phyloP scores from a whole-genome alignment of 2,888 invertebrate genomes.

The Tromatobia lineatoria region DNA sequence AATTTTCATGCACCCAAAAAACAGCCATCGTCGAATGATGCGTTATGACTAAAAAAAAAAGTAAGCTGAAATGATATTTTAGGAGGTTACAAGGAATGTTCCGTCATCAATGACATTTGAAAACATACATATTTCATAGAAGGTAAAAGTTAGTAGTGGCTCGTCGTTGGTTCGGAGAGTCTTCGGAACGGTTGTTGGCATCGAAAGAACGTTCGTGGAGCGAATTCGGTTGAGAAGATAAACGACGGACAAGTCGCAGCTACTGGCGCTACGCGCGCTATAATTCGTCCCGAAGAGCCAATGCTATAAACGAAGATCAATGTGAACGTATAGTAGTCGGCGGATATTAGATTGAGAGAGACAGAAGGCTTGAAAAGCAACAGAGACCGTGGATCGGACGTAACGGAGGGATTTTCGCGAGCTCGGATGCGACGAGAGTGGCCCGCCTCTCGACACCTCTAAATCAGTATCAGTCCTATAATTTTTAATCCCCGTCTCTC shows the following conservation, averaged over 20 bases:
- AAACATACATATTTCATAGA: not conserved
- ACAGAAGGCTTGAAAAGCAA: conserved; percentile 1
- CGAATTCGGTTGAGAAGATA: conserved; percentile 44
- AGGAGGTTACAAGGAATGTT: too few species aligned
- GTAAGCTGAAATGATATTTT: too few species aligned
- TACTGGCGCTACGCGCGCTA: conserved; percentile 59
- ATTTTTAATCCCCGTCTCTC: conserved; percentile 78
- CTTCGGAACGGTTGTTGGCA: conserved; percentile 34
- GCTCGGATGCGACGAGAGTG: conserved; percentile 44
- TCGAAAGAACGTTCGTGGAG: conserved; percentile 35
- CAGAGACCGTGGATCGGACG: conserved; percentile 41
- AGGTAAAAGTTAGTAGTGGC: not conserved
- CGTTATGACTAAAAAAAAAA: too few species aligned
- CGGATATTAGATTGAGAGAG: conserved; percentile 42
- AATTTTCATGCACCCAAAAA: too few species aligned
- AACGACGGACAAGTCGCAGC: conserved; percentile 58
- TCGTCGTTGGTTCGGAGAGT: not conserved
- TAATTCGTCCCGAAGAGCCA: conserved; percentile 45
- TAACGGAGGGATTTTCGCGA: conserved; percentile 73
- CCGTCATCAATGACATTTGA: not conserved
- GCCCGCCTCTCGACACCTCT: conserved; percentile 59
- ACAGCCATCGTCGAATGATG: not conserved
- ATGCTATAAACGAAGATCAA: conserved; percentile 69
- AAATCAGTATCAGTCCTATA: conserved; percentile 80
- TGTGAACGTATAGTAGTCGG: conserved; percentile 72